Base-by-base conservation (phyloP, 2,888 invertebrate genomes). In the Nephrotoma guestfalica region DNA sequence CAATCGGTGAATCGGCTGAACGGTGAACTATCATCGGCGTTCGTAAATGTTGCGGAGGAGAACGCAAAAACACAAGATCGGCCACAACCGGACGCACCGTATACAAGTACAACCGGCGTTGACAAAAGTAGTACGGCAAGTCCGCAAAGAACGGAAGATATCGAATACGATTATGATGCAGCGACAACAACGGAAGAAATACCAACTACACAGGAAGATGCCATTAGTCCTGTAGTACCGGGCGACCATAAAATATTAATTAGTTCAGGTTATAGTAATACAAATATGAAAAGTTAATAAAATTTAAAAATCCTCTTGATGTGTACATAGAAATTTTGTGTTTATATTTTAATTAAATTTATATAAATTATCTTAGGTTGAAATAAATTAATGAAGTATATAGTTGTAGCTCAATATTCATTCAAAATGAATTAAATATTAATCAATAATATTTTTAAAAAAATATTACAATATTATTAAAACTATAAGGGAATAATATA, bases 11-110 rank as follows among this genome's bases (percentile, higher is more conserved):
- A 94, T 90, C 96, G 95, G 91, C 92, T 97, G 40, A 94, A 94
- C 88, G 97, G 97, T 1, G 96, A 96, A 89, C 92, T 97, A 86
- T 97, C 97, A 4, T 94, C 95, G 86, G 96, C 97, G 51, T 97
- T 97, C 89, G 96, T 97, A 1, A 95, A 96, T 89, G 97, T 96
- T 84, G 97, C 97, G 40, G 97, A 97, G 91, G 96, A 96, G 88
- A 97, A 97, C 91, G 94, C 96, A 7, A 92, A 93, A 85, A 94
- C 94, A 88, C 93, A 94, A 91, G 94, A 94, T 88, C 92, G 94
- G 88, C 94, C 94, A 89, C 92, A 93, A 88, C 91, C 94, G 42
- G 93, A 93, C 40, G 92, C 93, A 86, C 92, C 92, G 89, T 93
- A 93, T 86, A 92, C 93, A 87, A 93, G 93, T 51, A 88, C 88